Evolutionary conservation across 2,113 vertebrate species (phyloP).

Genomic region (Dryoscopus gambensis): DNA sequence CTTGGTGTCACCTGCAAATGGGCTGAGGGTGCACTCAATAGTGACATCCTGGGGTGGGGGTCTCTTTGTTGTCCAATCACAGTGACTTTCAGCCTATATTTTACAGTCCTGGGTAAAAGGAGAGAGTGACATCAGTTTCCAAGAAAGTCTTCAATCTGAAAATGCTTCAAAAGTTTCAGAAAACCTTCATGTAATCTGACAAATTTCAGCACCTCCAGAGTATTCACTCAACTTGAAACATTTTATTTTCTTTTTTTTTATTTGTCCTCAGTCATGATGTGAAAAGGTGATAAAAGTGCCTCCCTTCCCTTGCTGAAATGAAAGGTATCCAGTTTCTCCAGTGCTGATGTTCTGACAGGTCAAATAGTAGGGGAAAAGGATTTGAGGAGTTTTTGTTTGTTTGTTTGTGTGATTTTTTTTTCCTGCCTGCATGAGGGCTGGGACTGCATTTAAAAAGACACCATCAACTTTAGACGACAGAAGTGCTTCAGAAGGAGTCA

Average conservation of each 20-base stretch:
- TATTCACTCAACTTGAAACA: not conserved
- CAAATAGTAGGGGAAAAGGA: not conserved
- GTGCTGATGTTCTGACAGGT: not conserved
- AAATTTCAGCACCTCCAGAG: not conserved
- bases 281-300: not conserved
- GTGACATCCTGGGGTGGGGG: not conserved
- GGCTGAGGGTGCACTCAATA: not conserved
- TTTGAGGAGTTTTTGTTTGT: not conserved
- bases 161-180: not conserved
- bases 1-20: not conserved
- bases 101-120: not conserved
- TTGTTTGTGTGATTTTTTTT: not conserved
- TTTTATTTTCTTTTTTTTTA: not conserved
- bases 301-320: not conserved
- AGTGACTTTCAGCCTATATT: not conserved
- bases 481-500: not conserved
- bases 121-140: not conserved
- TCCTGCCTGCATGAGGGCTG: not conserved
- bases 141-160: conserved; percentile 13
- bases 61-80: not conserved
- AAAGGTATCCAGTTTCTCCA: not conserved
- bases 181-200: conserved; percentile 10
- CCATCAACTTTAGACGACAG: not conserved
- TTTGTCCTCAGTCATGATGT: not conserved
- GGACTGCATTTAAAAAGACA: not conserved